Base-by-base conservation (phyloP, 2,113 vertebrate species). In the Cheirogaleus medius region DNA sequence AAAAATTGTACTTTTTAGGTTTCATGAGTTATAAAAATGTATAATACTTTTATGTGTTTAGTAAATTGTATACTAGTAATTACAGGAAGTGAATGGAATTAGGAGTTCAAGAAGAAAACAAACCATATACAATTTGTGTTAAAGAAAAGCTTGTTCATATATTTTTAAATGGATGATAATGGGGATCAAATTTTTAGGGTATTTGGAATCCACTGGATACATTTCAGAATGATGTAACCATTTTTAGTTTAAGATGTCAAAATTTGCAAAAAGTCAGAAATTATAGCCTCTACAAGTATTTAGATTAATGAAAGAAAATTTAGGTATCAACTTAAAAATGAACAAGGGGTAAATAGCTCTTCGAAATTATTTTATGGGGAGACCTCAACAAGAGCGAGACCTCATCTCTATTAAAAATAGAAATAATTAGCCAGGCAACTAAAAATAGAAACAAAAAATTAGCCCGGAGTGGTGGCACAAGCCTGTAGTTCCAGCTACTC, bases 21-120 rank as follows among this genome's bases (percentile, higher is more conserved):
- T 94, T 91, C 42, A 80, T 18, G 69, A 90, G 42, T 71, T 91
- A 93, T 77, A 91, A 87, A 76, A 76, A 91, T 44, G 20, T 49
- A 37, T 85, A 54, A n/a, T 85, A 56, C 42, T 69, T 78, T 91
- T 87, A 82, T 83, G 9, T 77, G 21, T 68, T 95, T 87, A 81
- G 49, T 87, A 95, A 95, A 64, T 20, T 73, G 8, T 73, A 29
- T 94, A 90, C 52, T 52, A 83, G 37, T 96, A 87, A 77, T 83
- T 56, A 89, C 6, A 54, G 25, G 37, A 92, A 92, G n/a, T 64
- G 14, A 83, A 54, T 63, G 69, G 47, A 86, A 83, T 77, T 69
- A 60, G 54, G 63, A 96, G 68, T 52, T 74, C 42, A 49, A 89
- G 34, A 76, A 83, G 66, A 95, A 95, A 80, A 6, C 34, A 44